These are phyloP conservation scores for Empidonax alnorum DNA, from an alignment of 2,113 vertebrate species.

Conservation along the genomic window DNA sequence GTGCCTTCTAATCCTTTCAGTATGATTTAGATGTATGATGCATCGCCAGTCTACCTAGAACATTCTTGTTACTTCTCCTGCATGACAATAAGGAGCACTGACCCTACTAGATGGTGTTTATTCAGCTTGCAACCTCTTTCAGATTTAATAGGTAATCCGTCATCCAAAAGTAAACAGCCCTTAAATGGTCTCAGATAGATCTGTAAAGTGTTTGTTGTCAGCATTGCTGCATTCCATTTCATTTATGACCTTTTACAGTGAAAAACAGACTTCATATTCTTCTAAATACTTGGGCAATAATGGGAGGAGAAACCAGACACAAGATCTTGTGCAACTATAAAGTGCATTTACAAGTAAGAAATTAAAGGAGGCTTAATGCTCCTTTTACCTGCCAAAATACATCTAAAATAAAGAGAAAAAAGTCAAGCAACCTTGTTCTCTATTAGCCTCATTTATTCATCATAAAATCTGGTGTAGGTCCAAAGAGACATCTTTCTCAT, in stretches of 20 bases:
- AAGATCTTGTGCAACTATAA: not conserved
- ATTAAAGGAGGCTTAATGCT: not conserved
- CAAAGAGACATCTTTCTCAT: not conserved
- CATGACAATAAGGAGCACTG: constrained; percentile 4
- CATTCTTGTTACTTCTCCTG: not conserved
- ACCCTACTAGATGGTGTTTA: constrained; percentile 42
- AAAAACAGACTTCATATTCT: constrained; percentile 36
- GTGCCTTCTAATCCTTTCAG: not conserved
- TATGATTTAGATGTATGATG: not conserved
- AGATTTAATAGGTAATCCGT: constrained; percentile 55
- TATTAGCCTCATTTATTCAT: not conserved
- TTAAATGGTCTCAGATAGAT: constrained; percentile 30
- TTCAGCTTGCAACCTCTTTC: constrained; percentile 50
- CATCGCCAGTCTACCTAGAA: not conserved
- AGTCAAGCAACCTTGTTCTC: not conserved
- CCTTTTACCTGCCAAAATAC: not conserved
- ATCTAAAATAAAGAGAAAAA: not conserved
- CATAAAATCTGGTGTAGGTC: not conserved
- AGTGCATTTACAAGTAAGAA: not conserved
- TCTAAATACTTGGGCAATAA: constrained; percentile 16
- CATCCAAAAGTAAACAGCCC: constrained; percentile 38
- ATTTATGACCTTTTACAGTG: constrained; percentile 35
- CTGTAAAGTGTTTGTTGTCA: constrained; percentile 47
- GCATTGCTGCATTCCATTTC: constrained; percentile 28
- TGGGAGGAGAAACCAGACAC: not conserved